These are phyloP conservation scores for Cataglyphis cursor DNA, from an alignment of 2,888 invertebrate species.

Conservation along the genomic window DNA sequence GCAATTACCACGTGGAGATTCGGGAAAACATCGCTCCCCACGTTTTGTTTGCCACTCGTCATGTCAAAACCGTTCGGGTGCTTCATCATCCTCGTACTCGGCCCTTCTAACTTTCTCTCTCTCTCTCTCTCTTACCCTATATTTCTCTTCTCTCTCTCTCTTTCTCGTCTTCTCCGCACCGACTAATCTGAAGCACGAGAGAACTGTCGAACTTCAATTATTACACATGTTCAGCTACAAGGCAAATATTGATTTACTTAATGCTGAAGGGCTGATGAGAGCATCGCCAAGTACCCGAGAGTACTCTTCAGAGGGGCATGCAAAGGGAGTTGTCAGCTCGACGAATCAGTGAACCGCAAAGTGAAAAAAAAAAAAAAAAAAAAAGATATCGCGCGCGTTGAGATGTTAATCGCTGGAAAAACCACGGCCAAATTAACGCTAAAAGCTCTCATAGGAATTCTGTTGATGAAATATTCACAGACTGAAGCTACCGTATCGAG, in stretches of 20 bases:
- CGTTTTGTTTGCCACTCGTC: constrained; percentile 34
- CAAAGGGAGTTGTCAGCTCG: not conserved
- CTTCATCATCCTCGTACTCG: constrained; percentile 34
- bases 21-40: constrained; percentile 21
- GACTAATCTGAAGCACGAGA: constrained; percentile 25
- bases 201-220: constrained; percentile 49
- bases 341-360: constrained; percentile 3
- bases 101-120: not conserved
- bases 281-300: not conserved
- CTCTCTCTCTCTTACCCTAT: not conserved
- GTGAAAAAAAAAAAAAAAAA: not conserved
- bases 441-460: not conserved
- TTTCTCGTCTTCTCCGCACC: not conserved
- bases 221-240: constrained; percentile 29
- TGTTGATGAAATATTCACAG: no score
- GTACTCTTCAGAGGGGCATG: not conserved
- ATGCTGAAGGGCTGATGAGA: constrained; percentile 16
- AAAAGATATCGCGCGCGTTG: not conserved
- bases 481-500: constrained; percentile 23
- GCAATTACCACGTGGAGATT: constrained; percentile 41
- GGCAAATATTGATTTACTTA: constrained; percentile 53
- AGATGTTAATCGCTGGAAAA: constrained; percentile 27
- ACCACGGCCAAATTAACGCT: not conserved
- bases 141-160: not conserved
- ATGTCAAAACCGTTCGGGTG: constrained; percentile 43